A percentile compares a stretch with the other conserved stretches of the same genome.
phyloP scores from a whole-genome alignment of 2,888 invertebrate genomes.

The Heliconius ethilla region DNA sequence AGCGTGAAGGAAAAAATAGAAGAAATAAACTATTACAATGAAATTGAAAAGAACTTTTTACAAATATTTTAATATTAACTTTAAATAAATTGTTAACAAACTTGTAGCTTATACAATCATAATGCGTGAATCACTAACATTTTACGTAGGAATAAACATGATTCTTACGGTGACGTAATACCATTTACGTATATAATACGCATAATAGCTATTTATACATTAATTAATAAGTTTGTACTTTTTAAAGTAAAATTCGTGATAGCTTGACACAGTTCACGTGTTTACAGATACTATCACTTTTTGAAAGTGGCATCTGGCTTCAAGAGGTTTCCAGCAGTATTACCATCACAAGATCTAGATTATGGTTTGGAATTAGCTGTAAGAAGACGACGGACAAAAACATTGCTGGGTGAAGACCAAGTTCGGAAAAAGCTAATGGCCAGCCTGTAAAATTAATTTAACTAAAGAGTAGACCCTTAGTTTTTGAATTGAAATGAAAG shows the following conservation, averaged over 20 bases:
- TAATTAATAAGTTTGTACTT: background rate
- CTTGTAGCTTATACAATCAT: background rate
- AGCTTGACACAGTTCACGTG: background rate
- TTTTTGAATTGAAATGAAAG: background rate
- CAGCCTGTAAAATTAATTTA: constrained; percentile 58
- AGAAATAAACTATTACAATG: background rate
- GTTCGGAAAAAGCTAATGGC: constrained; percentile 67
- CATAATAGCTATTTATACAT: background rate
- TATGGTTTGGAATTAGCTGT: constrained; percentile 74
- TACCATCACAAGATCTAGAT: constrained; percentile 59
- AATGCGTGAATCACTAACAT: background rate
- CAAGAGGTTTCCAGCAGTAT: constrained; percentile 62
- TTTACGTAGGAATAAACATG: background rate
- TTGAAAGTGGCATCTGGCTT: constrained; percentile 67
- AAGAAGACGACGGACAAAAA: constrained; percentile 74
- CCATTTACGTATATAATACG: background rate
- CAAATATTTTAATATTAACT: background rate
- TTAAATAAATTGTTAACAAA: background rate
- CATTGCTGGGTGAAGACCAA: constrained; percentile 69
- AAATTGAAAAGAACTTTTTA: background rate
- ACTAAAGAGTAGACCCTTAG: background rate
- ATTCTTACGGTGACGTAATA: background rate
- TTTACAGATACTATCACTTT: constrained; percentile 66
- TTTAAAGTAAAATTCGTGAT: background rate
- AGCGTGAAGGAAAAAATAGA: background rate